Base-by-base conservation (phyloP, 2,797 vertebrate species). In the Remorina albescens region DNA sequence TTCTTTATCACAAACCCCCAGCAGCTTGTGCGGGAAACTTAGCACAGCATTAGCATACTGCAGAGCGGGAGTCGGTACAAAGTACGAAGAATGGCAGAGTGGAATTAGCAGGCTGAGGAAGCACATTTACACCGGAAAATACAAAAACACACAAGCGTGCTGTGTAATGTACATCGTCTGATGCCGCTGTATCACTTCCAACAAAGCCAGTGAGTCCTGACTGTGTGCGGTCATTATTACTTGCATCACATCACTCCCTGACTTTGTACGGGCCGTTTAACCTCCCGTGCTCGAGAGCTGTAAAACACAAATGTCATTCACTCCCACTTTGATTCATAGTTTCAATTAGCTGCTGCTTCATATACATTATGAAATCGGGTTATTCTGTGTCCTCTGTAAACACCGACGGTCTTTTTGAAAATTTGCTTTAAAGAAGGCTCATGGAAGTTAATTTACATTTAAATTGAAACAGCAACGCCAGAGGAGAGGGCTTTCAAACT, bases 381-480 rank as follows among this genome's bases (percentile, higher is more conserved):
- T 46, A 54, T 68, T 71, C 15, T 47, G 56, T 54, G 32, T 53
- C n/a, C 44, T 66, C 56, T 74, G 67, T 80, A 62, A 80, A 84
- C 71, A 83, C 41, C 15, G 42, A 36, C 44, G 60, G 55, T 12
- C 61, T 49, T 78, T 78, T 76, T 64, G 6, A 11, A 72, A 84
- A 65, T 44, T 19, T 47, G 15, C 18, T 63, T 60, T 60, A 71
- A 84, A 80, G 67, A 44, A n/a, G 37, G 47, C 69, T 71, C 76
- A 85, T 83, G 50, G 63, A 65, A 72, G 67, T 78, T 69, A 10
- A 92, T 91, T 93, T 89, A 90, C 87, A 92, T 91, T 87, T 90
- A 90, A 86, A 90, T 93, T 85, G 85, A 88, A 89, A 79, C 6
- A 76, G 69, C 44, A 69, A 44, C 47, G 67, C 64, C 62, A 50